Evolutionary conservation across 2,888 invertebrate species (phyloP), one percentile per base, ranked within the genome.

Genomic region (Leistus spinibarbis): DNA sequence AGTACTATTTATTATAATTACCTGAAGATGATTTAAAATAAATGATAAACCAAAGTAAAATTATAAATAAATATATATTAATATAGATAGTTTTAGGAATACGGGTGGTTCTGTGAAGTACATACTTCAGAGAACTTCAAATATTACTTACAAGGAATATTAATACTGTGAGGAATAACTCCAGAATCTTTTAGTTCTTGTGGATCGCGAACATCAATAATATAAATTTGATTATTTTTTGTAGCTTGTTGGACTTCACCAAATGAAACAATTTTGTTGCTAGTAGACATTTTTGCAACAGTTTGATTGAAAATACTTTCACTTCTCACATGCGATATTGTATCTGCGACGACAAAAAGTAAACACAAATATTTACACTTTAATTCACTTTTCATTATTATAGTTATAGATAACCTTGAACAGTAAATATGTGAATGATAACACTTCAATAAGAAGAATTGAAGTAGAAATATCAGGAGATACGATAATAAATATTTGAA

Each of bases 121-220:
- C 60, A n/a, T n/a, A n/a, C n/a, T 1, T 17, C 22, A 70, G 22
- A 53, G 19, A 57, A 72, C 56, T 23, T 63, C 22, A 64, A 5
- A 54, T 65, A 23, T 63, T 40, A 86, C 89, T 88, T 88, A 91
- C 94, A 87, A 79, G 94, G 93, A 83, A 94, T 93, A 81, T 94
- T 93, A 69, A 93, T 88, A 81, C 92, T 92, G 71, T 90, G 90
- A 54, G 94, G 94, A 76, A 94, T 89, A 80, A 87, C 86, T 2
- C 94, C 94, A 79, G 90, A 89, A 81, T 92, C 90, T 77, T 88
- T 84, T 9, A 94, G 83, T 85, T 94, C 94, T 10, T 88, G 84
- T 27, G 92, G 92, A 82, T 94, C 93, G 78, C 94, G 89, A 0
- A 95, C 94, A 86, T 95, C 94, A 77, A 95, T 88, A 23, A 94